These are phyloP conservation scores for Trialeurodes vaporariorum DNA, from an alignment of 1,140 invertebrate genomes.

Conservation along the genomic window DNA sequence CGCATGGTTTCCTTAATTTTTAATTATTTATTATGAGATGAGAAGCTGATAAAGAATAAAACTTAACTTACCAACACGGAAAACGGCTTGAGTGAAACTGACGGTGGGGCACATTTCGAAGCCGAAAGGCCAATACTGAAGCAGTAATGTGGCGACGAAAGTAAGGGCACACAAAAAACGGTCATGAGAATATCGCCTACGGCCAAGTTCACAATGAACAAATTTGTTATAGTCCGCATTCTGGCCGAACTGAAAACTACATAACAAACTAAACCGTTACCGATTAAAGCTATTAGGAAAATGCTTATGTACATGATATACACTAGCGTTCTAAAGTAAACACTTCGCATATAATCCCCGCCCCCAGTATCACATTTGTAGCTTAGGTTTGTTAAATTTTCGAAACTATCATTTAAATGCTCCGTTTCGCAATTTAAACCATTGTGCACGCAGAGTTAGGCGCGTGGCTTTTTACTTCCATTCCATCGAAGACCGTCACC, in stretches of 20 bases:
- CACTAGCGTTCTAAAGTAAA: conserved; percentile 45
- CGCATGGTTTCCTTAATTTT: no score
- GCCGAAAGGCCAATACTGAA: conserved; percentile 77
- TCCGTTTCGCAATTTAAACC: no score
- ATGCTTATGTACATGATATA: conserved; percentile 61
- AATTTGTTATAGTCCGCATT: conserved; percentile 79
- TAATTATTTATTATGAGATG: no score
- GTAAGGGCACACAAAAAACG: conserved; percentile 77
- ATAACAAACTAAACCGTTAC: conserved; percentile 71
- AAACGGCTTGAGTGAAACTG: conserved; percentile 62
- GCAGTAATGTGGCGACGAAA: conserved; percentile 57
- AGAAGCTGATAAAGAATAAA: no score
- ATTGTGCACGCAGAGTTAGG: no score
- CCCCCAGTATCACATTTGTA: neutral
- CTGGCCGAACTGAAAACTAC: conserved; percentile 60
- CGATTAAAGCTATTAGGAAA: conserved; percentile 58
- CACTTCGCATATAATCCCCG: neutral
- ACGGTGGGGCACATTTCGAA: conserved; percentile 58
- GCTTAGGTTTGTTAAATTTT: neutral
- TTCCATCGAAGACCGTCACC: no score
- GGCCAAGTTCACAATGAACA: conserved; percentile 75
- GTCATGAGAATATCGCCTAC: conserved; percentile 76
- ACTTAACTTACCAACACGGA: conserved; percentile 57
- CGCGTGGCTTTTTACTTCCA: no score
- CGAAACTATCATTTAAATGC: neutral